Evolutionary conservation across 2,113 vertebrate species (phyloP).

Genomic region (Heloderma charlesbogerti): DNA sequence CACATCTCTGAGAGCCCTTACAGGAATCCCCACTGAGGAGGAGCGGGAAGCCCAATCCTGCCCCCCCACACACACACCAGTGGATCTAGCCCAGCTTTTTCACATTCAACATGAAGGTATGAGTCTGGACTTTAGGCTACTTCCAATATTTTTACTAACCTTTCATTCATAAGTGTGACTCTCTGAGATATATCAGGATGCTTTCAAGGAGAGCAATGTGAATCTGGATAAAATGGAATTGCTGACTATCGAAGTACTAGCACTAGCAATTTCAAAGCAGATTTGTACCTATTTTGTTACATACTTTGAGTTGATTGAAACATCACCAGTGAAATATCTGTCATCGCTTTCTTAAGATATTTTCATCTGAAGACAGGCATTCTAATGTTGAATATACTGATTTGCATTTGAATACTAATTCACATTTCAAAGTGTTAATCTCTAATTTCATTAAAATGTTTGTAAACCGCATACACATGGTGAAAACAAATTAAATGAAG

Average conservation of each 20-base stretch:
- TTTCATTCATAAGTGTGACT: neutral
- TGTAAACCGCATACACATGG: neutral
- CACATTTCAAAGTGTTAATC: neutral
- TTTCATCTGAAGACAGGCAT: neutral
- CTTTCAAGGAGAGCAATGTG: neutral
- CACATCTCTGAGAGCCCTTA: too few relatives aligned
- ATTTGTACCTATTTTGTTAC: neutral
- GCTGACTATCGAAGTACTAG: neutral
- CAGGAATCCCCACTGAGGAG: too few relatives aligned
- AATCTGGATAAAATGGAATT: neutral
- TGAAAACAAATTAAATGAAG: neutral
- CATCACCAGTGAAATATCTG: neutral
- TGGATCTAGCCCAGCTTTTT: too few relatives aligned
- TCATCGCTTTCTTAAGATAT: neutral
- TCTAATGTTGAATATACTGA: neutral
- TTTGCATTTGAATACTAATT: constrained; percentile 3
- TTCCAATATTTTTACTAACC: neutral
- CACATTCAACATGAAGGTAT: too few relatives aligned
- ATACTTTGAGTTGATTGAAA: neutral
- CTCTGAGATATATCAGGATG: neutral
- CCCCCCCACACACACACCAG: too few relatives aligned
- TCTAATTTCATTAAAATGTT: constrained; percentile 15
- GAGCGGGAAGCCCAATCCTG: too few relatives aligned
- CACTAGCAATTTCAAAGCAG: neutral
- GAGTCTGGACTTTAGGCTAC: neutral